Conservation (phyloP, 2,113 vertebrate genomes). For the Oceanodroma tethys region DNA sequence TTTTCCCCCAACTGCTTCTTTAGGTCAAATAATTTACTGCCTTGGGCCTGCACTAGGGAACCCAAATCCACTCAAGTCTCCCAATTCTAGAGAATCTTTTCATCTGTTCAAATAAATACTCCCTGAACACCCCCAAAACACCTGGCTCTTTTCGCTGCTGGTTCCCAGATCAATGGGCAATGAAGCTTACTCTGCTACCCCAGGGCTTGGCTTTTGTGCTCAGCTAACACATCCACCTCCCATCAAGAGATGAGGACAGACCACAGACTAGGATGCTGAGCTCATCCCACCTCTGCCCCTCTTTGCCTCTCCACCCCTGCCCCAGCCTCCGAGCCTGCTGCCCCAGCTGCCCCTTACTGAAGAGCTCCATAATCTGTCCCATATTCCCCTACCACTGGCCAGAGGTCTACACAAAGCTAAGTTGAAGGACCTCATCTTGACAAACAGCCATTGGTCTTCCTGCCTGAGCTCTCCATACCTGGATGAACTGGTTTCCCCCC, state of each 20-base stretch:
- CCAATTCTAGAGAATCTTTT: background rate
- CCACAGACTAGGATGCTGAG: background rate
- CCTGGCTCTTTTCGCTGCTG: background rate
- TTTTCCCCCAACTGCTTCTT: background rate
- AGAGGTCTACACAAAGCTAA: background rate
- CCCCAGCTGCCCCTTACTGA: background rate
- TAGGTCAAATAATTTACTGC: background rate
- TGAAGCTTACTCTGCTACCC: accelerated
- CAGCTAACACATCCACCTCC: background rate
- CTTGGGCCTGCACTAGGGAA: background rate
- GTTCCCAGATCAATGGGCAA: background rate
- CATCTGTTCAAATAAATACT: background rate
- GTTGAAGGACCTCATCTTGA: background rate
- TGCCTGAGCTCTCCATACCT: background rate
- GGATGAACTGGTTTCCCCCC: background rate
- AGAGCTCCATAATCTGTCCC: background rate
- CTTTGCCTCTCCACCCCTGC: background rate
- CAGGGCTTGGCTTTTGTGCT: background rate
- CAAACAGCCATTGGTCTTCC: background rate
- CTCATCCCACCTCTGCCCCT: background rate
- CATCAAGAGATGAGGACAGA: background rate
- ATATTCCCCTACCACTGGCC: background rate
- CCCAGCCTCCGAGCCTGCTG: background rate
- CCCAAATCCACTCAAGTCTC: background rate
- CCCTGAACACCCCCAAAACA: background rate